Evolutionary conservation across 2,113 vertebrate genomes (phyloP).

Genomic region (Eubucco bourcierii): DNA sequence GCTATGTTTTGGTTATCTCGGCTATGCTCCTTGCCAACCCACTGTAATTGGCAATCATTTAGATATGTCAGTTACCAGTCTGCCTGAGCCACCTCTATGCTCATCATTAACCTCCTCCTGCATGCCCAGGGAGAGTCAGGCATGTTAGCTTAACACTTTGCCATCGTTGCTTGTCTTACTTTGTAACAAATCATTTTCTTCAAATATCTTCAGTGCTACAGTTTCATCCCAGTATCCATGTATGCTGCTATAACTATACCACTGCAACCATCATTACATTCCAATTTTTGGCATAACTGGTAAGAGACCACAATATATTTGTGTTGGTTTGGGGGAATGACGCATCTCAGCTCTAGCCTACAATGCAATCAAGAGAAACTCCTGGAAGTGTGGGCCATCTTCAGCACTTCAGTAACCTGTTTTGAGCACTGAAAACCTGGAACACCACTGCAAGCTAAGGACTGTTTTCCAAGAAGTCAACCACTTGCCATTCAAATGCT

Average conservation of each 20-base stretch:
- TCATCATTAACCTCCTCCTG: constrained; percentile 83
- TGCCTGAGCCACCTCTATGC: constrained; percentile 86
- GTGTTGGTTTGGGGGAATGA: constrained; percentile 71
- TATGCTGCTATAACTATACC: constrained; percentile 77
- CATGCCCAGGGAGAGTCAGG: constrained; percentile 78
- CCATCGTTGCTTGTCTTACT: constrained; percentile 66
- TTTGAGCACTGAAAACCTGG: constrained; percentile 76
- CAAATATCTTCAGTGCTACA: constrained; percentile 71
- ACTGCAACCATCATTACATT: constrained; percentile 77
- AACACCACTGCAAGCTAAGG: constrained; percentile 69
- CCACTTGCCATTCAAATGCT: constrained; percentile 82
- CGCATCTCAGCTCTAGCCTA: constrained; percentile 76
- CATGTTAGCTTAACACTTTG: constrained; percentile 73
- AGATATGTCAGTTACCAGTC: constrained; percentile 67
- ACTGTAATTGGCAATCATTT: constrained; percentile 51
- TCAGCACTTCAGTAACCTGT: constrained; percentile 71
- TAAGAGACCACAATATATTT: constrained; percentile 65
- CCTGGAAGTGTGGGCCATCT: constrained; percentile 67
- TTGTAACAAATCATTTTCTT: constrained; percentile 70
- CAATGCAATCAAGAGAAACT: constrained; percentile 66
- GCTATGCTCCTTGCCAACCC: constrained; percentile 25
- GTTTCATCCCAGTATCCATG: constrained; percentile 74
- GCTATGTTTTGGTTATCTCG: constrained; percentile 37
- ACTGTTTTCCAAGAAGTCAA: constrained; percentile 76
- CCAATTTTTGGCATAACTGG: constrained; percentile 72